Conservation (phyloP, 2,888 invertebrate genomes). For the Cistogaster globosa region DNA sequence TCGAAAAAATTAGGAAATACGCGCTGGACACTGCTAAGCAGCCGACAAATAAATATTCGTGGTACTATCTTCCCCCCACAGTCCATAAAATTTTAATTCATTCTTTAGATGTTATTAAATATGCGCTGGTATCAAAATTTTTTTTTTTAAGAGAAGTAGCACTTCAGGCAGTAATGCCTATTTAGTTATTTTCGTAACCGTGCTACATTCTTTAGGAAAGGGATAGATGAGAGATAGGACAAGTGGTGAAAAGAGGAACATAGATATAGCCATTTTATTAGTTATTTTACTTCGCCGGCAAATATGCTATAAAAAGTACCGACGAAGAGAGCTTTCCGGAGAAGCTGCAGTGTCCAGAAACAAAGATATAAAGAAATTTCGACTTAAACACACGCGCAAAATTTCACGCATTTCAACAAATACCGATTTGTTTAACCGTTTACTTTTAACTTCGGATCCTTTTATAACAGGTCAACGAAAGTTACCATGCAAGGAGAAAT, state of each 20-base stretch:
- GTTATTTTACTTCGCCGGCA: too few relatives aligned
- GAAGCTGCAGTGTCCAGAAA: too few relatives aligned
- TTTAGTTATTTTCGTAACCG: too few relatives aligned
- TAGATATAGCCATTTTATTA: too few relatives aligned
- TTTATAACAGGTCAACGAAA: neutral
- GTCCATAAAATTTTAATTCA: constrained; percentile 40
- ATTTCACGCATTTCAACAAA: neutral
- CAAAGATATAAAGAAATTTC: neutral
- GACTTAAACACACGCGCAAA: constrained; percentile 6
- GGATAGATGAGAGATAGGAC: too few relatives aligned
- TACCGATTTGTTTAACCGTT: constrained; percentile 3
- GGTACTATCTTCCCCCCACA: constrained; percentile 29
- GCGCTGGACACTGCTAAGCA: neutral
- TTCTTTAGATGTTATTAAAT: constrained; percentile 41
- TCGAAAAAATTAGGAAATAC: neutral
- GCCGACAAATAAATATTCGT: constrained; percentile 29
- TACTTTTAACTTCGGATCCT: constrained; percentile 9
- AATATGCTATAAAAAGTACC: too few relatives aligned
- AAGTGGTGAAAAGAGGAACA: too few relatives aligned
- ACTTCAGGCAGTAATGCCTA: too few relatives aligned
- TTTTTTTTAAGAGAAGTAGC: too few relatives aligned
- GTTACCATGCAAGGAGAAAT: too few relatives aligned
- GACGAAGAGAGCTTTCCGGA: neutral
- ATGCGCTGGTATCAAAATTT: constrained; percentile 6
- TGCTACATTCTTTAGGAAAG: too few relatives aligned